phyloP scores from a whole-genome alignment of 2,113 vertebrate species.

The Tautogolabrus adspersus region DNA sequence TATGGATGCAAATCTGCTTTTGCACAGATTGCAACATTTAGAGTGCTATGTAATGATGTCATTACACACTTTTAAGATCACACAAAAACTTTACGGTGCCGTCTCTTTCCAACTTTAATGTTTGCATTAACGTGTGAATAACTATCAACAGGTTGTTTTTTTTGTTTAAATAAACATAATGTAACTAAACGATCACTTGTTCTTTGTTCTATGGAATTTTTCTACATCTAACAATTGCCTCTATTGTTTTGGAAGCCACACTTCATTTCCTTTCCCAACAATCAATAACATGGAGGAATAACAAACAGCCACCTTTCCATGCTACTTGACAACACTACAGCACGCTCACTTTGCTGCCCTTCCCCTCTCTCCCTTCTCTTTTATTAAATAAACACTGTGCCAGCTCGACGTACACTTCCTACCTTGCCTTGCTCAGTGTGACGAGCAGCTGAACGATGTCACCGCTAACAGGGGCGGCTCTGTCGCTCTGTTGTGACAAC shows the following conservation, averaged over 20 bases:
- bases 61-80: constrained; percentile 42
- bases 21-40: constrained; percentile 57
- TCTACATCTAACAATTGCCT: constrained; percentile 52
- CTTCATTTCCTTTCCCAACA: constrained; percentile 70
- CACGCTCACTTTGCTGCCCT: constrained; percentile 43
- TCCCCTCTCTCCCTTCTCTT: constrained; percentile 19
- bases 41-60: constrained; percentile 44
- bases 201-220: constrained; percentile 49
- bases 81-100: constrained; percentile 22
- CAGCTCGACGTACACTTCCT: constrained; percentile 62
- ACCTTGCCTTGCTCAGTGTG: constrained; percentile 47
- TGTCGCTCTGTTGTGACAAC: constrained; percentile 74
- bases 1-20: constrained; percentile 64
- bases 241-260: constrained; percentile 65
- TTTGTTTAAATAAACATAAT: constrained; percentile 3
- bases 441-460: constrained; percentile 73
- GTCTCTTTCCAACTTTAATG: constrained; percentile 18
- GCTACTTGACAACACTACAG: constrained; percentile 56
- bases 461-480: constrained; percentile 65
- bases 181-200: constrained; percentile 37
- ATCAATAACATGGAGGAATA: constrained; percentile 76
- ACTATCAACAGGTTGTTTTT: not conserved
- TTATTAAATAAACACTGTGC: constrained; percentile 65
- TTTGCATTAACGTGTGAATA: constrained; percentile 3
- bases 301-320: constrained; percentile 52